Evolutionary conservation across 2,113 vertebrate genomes (phyloP).

Genomic region (Suncus etruscus): DNA sequence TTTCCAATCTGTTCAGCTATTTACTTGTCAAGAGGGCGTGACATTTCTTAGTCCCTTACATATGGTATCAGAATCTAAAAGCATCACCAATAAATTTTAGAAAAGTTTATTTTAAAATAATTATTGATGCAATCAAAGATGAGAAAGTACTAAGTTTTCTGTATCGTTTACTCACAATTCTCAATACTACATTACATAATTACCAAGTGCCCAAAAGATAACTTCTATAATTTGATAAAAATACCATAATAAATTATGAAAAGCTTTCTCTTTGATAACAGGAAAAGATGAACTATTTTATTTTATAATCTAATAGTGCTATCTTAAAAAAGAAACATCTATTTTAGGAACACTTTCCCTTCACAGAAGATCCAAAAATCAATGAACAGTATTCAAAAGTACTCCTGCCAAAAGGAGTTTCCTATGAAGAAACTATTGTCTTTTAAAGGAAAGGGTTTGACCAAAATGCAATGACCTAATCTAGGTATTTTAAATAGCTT

Average conservation of each 20-base stretch:
- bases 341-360: slow-evolving; percentile 68
- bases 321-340: slow-evolving; percentile 66
- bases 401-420: slow-evolving; percentile 69
- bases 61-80: slow-evolving; percentile 12
- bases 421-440: slow-evolving; percentile 83
- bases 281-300: slow-evolving; percentile 60
- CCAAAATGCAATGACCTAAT: slow-evolving; percentile 79
- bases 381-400: slow-evolving; percentile 66
- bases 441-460: slow-evolving; percentile 82
- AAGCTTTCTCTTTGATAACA: slow-evolving; percentile 29
- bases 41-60: not conserved
- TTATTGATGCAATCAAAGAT: not conserved
- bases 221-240: slow-evolving; percentile 29
- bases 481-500: slow-evolving; percentile 76
- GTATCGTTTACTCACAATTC: not conserved
- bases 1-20: not conserved
- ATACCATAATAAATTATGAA: slow-evolving; percentile 1
- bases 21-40: slow-evolving; percentile 5
- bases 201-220: not conserved
- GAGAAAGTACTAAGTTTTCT: not conserved
- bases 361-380: slow-evolving; percentile 65
- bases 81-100: not conserved
- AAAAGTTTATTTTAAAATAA: slow-evolving; percentile 33
- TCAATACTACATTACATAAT: slow-evolving; percentile 6
- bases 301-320: slow-evolving; percentile 44